Percentiles rank a stretch among this genome's conserved stretches.
These are phyloP conservation scores for Rhagoletis pomonella DNA, from an alignment of 1,140 invertebrate genomes.

Conservation along the genomic window DNA sequence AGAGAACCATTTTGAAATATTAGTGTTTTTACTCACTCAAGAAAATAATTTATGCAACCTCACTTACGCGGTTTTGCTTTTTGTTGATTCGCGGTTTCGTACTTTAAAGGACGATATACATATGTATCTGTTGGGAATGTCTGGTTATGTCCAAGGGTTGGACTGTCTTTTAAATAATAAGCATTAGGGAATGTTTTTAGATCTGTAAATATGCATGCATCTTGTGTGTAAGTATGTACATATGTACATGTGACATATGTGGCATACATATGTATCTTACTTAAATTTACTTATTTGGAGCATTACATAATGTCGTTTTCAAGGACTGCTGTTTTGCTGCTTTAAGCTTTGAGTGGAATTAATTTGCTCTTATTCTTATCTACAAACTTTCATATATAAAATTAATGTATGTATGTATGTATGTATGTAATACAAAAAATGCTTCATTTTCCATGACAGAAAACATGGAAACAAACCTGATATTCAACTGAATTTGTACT, in stretches of 20 bases:
- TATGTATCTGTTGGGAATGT: too few species aligned
- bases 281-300: constrained; percentile 18
- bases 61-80: too few species aligned
- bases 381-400: background rate
- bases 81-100: too few species aligned
- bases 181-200: background rate
- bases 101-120: too few species aligned
- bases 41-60: too few species aligned
- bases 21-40: too few species aligned
- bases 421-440: constrained; percentile 36
- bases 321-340: background rate
- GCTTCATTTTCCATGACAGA: background rate
- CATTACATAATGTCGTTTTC: background rate
- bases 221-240: background rate
- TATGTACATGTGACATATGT: background rate
- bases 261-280: constrained; percentile 1
- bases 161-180: background rate
- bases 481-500: constrained; percentile 46
- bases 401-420: background rate
- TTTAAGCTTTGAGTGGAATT: background rate
- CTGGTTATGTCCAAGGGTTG: background rate
- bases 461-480: constrained; percentile 5
- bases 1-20: too few species aligned
- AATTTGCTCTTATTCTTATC: too few species aligned
- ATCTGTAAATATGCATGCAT: background rate